Conservation (phyloP, 2,888 invertebrate species). For the Bugula neritina region DNA sequence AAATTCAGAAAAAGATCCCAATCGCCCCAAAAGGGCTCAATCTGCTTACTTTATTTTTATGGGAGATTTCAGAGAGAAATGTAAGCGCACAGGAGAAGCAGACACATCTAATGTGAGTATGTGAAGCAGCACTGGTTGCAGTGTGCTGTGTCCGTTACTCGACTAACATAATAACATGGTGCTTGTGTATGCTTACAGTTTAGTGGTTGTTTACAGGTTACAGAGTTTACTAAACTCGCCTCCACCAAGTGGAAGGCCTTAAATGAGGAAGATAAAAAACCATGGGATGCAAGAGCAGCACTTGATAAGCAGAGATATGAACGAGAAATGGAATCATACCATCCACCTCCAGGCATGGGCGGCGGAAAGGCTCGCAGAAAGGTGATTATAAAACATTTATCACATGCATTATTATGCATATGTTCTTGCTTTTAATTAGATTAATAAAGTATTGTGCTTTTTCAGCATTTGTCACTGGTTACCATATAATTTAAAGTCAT, state of each 20-base stretch:
- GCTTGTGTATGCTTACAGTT: too few species aligned
- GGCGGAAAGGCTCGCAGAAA: background rate
- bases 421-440: too few species aligned
- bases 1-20: constrained; percentile 25
- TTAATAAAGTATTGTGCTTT: too few species aligned
- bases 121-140: background rate
- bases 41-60: constrained; percentile 27
- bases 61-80: constrained; percentile 26
- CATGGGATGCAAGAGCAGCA: constrained; percentile 26
- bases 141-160: background rate
- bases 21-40: constrained; percentile 22
- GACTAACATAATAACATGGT: too few species aligned
- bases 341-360: constrained; percentile 5
- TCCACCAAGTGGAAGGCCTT: constrained; percentile 24
- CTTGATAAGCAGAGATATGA: constrained; percentile 27
- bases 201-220: background rate
- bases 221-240: constrained; percentile 23
- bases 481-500: too few species aligned
- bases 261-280: constrained; percentile 15
- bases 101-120: constrained; percentile 20
- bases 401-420: background rate
- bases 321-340: constrained; percentile 10
- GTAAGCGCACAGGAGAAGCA: constrained; percentile 25
- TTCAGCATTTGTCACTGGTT: too few species aligned
- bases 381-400: background rate